A percentile compares a stretch with the other conserved stretches of the same genome.
phyloP scores from a whole-genome alignment of 2,888 invertebrate genomes.

The Deroplatys truncata region DNA sequence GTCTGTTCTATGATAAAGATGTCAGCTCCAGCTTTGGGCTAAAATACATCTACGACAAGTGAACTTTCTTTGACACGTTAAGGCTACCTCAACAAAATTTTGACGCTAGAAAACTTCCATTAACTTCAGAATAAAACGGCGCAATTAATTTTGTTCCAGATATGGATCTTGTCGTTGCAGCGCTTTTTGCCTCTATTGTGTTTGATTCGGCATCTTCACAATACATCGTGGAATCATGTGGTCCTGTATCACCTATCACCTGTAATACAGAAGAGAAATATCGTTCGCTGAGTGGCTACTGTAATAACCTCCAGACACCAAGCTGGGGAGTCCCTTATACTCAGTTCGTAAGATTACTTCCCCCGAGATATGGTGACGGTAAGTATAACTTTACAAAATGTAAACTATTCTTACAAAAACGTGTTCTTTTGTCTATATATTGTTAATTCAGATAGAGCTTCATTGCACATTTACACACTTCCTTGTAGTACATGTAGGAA shows the following conservation, averaged over 20 bases:
- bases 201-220: neutral
- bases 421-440: no score
- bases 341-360: neutral
- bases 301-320: constrained; percentile 40
- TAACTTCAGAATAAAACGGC: no score
- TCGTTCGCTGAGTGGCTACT: constrained; percentile 42
- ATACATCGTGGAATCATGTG: neutral
- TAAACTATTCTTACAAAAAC: no score
- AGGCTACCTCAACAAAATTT: no score
- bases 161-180: neutral
- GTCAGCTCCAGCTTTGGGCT: no score
- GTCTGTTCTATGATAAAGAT: no score
- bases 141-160: neutral
- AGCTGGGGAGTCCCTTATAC: constrained; percentile 37
- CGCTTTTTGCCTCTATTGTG: neutral
- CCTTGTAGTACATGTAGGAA: no score
- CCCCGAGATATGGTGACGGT: neutral
- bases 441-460: no score
- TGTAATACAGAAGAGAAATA: constrained; percentile 29
- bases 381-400: neutral
- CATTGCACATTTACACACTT: no score
- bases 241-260: neutral
- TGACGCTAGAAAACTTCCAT: no score
- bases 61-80: no score
- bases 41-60: no score